Base-by-base conservation (phyloP, 2,888 invertebrate species). In the Morinoia aosen region DNA sequence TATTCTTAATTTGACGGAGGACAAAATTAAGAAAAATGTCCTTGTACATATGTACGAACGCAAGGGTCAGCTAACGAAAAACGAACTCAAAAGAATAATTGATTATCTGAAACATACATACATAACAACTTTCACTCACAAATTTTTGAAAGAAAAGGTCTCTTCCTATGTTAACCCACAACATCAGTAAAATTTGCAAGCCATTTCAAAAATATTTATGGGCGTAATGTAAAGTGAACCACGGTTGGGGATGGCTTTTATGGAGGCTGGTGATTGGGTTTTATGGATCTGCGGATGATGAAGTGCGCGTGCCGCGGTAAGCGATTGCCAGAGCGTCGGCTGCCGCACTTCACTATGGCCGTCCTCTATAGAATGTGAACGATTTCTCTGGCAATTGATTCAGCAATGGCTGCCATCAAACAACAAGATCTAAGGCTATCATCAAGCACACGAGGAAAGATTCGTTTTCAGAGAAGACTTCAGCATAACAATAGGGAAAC, bases 221-320 rank as follows among this genome's bases (percentile, higher is more conserved):
- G 90, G 57, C 93, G 93, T 16, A 11, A 93, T 56, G 57, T 57
- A 93, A 93, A 57, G 93, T 19, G 57, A 93, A 57, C 58, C 14
- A 19, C 57, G 93, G 12, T 57, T 57, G 57, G 93, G 56, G 56
- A 57, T 57, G 56, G 93, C 58, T 57, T 56, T 93, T 93, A 93
- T 93, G 57, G 93, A 56, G 56, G 25, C 39, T 33, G 93, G 58
- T 93, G 93, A 93, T 93, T 93, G 57, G 93, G 57, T 93, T 93
- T 93, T 93, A 93, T 93, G 93, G 93, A 33, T 93, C 57, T 93
- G 48, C 93, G 93, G 58, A 93, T 93, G 93, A 93, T 93, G 57
- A 93, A 93, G 48, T 57, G 48, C 10, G 48, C 11, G 33, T 48
- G 57, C 33, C 57, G 16, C 25, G 93, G 33, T 33, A 93, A 93